These are phyloP conservation scores for Vulpes lagopus DNA, from an alignment of 2,113 vertebrate species.

Conservation along the genomic window DNA sequence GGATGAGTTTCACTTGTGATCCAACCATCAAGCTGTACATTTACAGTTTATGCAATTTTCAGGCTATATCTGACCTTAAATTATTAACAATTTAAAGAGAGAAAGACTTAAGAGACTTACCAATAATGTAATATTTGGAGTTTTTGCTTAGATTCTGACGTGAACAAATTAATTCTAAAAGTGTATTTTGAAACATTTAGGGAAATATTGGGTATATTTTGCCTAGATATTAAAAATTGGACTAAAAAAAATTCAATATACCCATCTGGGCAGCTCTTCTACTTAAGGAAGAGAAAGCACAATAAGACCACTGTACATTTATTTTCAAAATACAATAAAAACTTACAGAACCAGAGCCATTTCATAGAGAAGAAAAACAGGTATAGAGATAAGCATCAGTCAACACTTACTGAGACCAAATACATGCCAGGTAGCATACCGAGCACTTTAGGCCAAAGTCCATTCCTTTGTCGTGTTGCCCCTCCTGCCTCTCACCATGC, in stretches of 20 bases:
- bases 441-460: background rate
- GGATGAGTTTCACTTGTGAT: background rate
- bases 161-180: slow-evolving; percentile 9
- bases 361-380: background rate
- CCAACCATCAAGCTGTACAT: background rate
- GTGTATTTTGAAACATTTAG: background rate
- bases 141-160: background rate
- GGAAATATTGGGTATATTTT: background rate
- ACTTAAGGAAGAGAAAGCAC: background rate
- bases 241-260: background rate
- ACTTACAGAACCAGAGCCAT: background rate
- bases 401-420: background rate
- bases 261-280: background rate
- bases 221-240: background rate
- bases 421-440: background rate
- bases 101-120: background rate
- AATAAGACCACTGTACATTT: background rate
- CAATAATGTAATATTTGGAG: background rate
- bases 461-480: too few species aligned
- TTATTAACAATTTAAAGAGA: background rate
- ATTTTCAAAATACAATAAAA: slow-evolving; percentile 19
- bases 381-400: background rate
- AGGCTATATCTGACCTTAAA: background rate
- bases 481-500: fast-evolving
- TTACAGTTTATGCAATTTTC: background rate